Conservation (phyloP, 2,888 invertebrate genomes). For the Campaea margaritaria region DNA sequence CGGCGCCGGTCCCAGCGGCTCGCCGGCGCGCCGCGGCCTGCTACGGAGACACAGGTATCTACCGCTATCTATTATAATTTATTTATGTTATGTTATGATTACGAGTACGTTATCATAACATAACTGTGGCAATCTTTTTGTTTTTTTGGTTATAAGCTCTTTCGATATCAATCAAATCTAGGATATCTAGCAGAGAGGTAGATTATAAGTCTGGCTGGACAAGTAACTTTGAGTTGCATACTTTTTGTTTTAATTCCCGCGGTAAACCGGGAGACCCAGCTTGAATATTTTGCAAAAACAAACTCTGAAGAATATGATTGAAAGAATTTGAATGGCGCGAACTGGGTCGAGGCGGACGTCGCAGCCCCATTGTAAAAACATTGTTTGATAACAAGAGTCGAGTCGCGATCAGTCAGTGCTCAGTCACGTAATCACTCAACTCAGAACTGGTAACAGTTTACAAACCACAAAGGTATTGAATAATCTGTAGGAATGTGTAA, state of each 20-base stretch:
- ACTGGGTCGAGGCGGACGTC: constrained; percentile 20
- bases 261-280: no score
- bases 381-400: constrained; percentile 36
- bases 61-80: no score
- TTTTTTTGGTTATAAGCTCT: no score
- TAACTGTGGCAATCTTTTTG: no score
- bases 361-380: constrained; percentile 31
- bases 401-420: constrained; percentile 27
- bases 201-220: no score
- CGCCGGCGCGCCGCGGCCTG: constrained; percentile 85
- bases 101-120: no score
- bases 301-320: background rate
- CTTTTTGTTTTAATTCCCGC: no score
- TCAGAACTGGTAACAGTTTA: constrained; percentile 11
- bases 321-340: constrained; percentile 8
- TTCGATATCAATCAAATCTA: no score
- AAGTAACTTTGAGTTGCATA: no score
- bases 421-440: constrained; percentile 35
- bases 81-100: no score
- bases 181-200: no score
- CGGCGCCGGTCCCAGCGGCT: constrained; percentile 85
- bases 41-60: constrained; percentile 78
- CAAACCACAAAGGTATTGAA: constrained; percentile 10
- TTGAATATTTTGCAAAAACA: background rate
- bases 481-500: constrained; percentile 17